phyloP scores from a whole-genome alignment of 2,113 vertebrate species.

The Actinemys pallida region DNA sequence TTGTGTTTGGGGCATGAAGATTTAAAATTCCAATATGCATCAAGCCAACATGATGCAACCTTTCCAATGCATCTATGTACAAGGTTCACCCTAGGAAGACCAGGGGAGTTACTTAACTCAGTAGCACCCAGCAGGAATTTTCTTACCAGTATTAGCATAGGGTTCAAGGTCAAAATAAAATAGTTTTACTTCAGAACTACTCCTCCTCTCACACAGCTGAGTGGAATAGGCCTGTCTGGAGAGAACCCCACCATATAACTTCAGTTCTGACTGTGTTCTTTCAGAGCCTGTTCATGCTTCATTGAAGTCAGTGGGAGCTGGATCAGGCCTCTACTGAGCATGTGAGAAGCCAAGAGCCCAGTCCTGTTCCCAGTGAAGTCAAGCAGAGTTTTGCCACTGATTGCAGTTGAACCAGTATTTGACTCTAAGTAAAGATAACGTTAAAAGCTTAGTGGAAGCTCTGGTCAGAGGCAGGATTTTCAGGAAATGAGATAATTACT shows the following conservation, averaged over 20 bases:
- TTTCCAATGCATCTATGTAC: fast-evolving
- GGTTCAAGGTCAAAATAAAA: background rate
- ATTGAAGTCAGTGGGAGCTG: fast-evolving
- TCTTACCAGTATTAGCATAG: background rate
- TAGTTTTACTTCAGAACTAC: background rate
- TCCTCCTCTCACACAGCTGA: background rate
- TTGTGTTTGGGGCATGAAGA: fast-evolving
- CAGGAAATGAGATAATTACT: conserved; percentile 58
- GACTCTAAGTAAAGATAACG: conserved; percentile 8
- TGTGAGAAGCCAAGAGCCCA: background rate
- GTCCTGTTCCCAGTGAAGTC: background rate
- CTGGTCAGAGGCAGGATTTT: conserved; percentile 37
- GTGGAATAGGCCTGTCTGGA: background rate
- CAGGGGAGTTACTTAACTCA: background rate
- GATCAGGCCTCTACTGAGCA: background rate
- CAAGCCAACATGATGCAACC: background rate
- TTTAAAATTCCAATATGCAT: background rate
- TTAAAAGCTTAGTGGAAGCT: conserved; percentile 22
- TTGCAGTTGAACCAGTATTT: background rate
- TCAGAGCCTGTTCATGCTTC: background rate
- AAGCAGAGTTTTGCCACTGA: background rate
- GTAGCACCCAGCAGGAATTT: background rate
- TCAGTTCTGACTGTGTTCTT: background rate
- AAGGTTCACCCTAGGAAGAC: fast-evolving
- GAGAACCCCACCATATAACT: background rate